Evolutionary conservation across 2,797 vertebrate genomes (phyloP).

Genomic region (Pipistrellus pipistrellus): DNA sequence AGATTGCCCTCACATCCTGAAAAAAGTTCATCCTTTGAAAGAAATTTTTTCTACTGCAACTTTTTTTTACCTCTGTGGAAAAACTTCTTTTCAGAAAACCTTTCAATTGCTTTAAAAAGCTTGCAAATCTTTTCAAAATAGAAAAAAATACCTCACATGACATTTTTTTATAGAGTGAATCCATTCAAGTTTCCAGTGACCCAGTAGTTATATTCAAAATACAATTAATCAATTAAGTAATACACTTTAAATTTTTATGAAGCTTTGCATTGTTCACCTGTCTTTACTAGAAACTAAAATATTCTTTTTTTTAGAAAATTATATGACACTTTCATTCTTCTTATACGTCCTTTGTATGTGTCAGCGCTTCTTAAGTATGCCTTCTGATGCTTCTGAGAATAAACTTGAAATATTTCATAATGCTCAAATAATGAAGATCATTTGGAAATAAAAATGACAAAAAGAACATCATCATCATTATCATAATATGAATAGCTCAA

Average conservation of each 20-base stretch:
- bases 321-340: slow-evolving; percentile 12
- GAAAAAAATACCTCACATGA: slow-evolving; percentile 7
- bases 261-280: not conserved
- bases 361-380: not conserved
- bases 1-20: too few relatives aligned
- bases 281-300: not conserved
- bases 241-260: not conserved
- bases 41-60: not conserved
- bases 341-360: not conserved
- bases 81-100: slow-evolving; percentile 33
- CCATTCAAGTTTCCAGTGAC: not conserved
- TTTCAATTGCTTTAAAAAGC: slow-evolving; percentile 18
- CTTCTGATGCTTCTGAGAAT: not conserved
- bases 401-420: slow-evolving; percentile 30
- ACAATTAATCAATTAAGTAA: not conserved
- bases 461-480: not conserved
- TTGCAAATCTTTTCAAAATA: slow-evolving; percentile 53
- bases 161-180: slow-evolving; percentile 19
- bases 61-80: slow-evolving; percentile 15
- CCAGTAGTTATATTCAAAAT: slow-evolving; percentile 8
- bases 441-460: not conserved
- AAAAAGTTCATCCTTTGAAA: not conserved
- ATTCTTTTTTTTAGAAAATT: slow-evolving; percentile 13
- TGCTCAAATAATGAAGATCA: not conserved
- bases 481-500: not conserved